Evolutionary conservation across 2,888 invertebrate genomes (phyloP).

Genomic region (Synanthedon formicaeformis): DNA sequence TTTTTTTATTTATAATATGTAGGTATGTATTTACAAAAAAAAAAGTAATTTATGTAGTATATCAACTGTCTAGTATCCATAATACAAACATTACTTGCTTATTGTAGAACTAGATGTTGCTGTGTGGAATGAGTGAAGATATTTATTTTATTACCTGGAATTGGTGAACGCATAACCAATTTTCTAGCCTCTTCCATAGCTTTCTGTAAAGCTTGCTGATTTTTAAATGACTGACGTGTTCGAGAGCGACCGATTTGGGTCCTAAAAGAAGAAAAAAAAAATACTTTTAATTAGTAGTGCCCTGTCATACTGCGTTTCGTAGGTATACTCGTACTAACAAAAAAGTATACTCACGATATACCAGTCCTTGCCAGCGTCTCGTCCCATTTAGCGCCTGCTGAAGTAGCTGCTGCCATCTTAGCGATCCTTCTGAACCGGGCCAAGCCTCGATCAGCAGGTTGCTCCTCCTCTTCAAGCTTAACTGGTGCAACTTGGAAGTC

Average conservation of each 20-base stretch:
- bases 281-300: too few relatives aligned
- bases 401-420: constrained; percentile 77
- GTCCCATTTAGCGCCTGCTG: constrained; percentile 80
- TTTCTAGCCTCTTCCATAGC: constrained; percentile 84
- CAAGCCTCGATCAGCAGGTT: constrained; percentile 69
- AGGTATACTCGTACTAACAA: too few relatives aligned
- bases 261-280: constrained; percentile 32
- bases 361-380: constrained; percentile 75
- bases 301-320: too few relatives aligned
- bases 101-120: too few relatives aligned
- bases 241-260: constrained; percentile 86
- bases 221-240: constrained; percentile 77
- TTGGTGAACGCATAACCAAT: constrained; percentile 54
- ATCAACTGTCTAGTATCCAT: too few relatives aligned
- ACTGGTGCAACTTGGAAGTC: constrained; percentile 88
- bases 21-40: too few relatives aligned
- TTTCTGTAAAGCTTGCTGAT: constrained; percentile 79
- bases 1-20: too few relatives aligned
- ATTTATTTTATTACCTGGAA: constrained; percentile 48
- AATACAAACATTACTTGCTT: too few relatives aligned
- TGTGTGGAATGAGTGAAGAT: too few relatives aligned
- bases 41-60: too few relatives aligned
- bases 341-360: constrained; percentile 53
- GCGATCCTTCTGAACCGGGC: constrained; percentile 81
- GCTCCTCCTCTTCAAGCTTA: constrained; percentile 70